phyloP scores from a whole-genome alignment of 2,797 vertebrate species.

The Glyptemys insculpta region DNA sequence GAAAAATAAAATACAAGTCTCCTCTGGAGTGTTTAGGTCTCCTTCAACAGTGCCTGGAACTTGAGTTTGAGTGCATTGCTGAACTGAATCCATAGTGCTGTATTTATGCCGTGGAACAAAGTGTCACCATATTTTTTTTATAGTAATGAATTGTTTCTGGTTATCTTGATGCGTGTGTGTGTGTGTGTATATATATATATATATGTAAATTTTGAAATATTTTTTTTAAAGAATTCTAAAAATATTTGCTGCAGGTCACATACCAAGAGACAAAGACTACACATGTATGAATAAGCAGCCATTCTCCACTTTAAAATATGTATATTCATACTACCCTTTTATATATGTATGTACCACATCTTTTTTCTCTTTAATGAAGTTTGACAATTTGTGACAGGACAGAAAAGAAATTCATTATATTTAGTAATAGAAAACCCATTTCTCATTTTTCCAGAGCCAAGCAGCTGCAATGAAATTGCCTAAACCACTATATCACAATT shows the following conservation, averaged over 20 bases:
- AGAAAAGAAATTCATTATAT: slow-evolving; percentile 80
- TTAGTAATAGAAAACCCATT: slow-evolving; percentile 80
- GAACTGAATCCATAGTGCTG: not conserved
- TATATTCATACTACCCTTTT: slow-evolving; percentile 49
- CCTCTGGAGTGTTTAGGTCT: too few species aligned
- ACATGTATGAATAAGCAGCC: not conserved
- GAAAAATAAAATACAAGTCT: too few species aligned
- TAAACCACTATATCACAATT: slow-evolving; percentile 59
- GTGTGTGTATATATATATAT: fast-evolving
- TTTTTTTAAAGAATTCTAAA: not conserved
- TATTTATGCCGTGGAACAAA: not conserved
- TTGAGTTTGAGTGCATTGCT: not conserved
- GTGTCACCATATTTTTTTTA: not conserved
- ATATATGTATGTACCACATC: slow-evolving; percentile 44
- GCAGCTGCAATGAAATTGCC: slow-evolving; percentile 68
- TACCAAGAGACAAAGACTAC: not conserved
- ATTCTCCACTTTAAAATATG: not conserved
- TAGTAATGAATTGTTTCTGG: not conserved
- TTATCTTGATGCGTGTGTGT: not conserved
- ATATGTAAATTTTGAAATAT: not conserved
- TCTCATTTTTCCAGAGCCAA: slow-evolving; percentile 74
- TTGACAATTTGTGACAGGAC: slow-evolving; percentile 85
- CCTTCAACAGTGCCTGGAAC: too few species aligned
- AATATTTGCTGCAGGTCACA: slow-evolving; percentile 18
- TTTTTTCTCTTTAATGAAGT: slow-evolving; percentile 81